Conservation (phyloP, 2,888 invertebrate species). For the Meloe dianella region DNA sequence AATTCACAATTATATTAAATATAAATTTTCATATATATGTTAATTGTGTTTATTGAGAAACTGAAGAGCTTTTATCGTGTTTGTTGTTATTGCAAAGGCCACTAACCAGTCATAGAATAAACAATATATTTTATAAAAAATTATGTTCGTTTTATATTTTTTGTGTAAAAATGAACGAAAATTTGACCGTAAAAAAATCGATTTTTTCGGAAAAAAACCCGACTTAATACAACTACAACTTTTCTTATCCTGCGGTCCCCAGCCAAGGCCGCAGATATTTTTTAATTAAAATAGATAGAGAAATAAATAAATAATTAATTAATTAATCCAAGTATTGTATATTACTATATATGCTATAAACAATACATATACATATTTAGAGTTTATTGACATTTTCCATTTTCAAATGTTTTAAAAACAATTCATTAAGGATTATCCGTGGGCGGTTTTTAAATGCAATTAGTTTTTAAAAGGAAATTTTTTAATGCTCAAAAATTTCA, state of each 20-base stretch:
- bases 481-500: slow-evolving; percentile 6
- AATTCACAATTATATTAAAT: neutral
- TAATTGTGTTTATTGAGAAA: neutral
- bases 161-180: neutral
- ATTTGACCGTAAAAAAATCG: too few relatives aligned
- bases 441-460: neutral
- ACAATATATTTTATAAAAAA: neutral
- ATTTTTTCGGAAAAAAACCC: neutral
- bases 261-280: neutral
- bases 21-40: slow-evolving; percentile 1
- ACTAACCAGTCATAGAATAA: neutral
- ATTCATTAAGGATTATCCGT: neutral
- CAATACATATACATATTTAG: too few relatives aligned
- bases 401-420: neutral
- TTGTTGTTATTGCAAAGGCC: neutral
- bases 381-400: slow-evolving; percentile 3
- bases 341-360: too few relatives aligned
- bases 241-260: neutral
- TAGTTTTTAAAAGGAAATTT: slow-evolving; percentile 1
- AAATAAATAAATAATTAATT: neutral
- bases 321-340: too few relatives aligned
- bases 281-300: neutral
- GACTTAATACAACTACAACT: neutral
- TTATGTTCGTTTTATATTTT: neutral
- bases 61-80: neutral